phyloP scores from a whole-genome alignment of 2,113 vertebrate genomes.

The Tinamus guttatus region DNA sequence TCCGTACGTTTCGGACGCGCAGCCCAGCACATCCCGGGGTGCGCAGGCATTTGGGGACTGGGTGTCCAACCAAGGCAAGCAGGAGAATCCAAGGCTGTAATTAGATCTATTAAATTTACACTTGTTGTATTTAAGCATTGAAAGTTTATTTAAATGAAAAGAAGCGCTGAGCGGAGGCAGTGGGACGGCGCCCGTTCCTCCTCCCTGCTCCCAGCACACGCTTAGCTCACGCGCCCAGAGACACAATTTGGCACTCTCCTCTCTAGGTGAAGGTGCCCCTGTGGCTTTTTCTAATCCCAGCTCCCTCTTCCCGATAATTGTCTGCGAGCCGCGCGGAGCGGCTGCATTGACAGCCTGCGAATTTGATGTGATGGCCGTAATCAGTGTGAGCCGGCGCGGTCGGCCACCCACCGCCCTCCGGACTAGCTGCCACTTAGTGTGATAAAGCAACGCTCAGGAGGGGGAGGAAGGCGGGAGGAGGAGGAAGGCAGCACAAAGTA shows the following conservation, averaged over 20 bases:
- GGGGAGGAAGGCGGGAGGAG: rapidly evolving
- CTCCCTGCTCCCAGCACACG: neutral
- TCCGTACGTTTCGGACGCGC: no score
- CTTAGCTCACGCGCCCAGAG: neutral
- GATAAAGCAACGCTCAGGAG: neutral
- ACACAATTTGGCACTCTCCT: slow-evolving; percentile 40
- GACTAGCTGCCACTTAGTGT: neutral
- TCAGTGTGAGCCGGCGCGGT: neutral
- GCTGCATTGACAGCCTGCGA: slow-evolving; percentile 67
- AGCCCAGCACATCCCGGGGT: no score
- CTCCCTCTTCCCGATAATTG: slow-evolving; percentile 74
- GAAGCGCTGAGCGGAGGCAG: neutral
- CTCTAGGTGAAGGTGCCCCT: slow-evolving; percentile 51
- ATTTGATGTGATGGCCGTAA: slow-evolving; percentile 65
- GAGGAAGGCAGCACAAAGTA: neutral
- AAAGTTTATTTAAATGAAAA: no score
- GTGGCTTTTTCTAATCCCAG: slow-evolving; percentile 67
- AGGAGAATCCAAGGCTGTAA: neutral
- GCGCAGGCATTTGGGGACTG: no score
- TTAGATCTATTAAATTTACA: neutral
- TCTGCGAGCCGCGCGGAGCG: slow-evolving; percentile 28
- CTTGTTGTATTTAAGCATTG: neutral
- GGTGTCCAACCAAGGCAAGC: neutral
- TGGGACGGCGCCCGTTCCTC: neutral
- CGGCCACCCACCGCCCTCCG: slow-evolving; percentile 39